Evolutionary conservation across 2,113 vertebrate genomes (phyloP).

Genomic region (Isichthys henryi): DNA sequence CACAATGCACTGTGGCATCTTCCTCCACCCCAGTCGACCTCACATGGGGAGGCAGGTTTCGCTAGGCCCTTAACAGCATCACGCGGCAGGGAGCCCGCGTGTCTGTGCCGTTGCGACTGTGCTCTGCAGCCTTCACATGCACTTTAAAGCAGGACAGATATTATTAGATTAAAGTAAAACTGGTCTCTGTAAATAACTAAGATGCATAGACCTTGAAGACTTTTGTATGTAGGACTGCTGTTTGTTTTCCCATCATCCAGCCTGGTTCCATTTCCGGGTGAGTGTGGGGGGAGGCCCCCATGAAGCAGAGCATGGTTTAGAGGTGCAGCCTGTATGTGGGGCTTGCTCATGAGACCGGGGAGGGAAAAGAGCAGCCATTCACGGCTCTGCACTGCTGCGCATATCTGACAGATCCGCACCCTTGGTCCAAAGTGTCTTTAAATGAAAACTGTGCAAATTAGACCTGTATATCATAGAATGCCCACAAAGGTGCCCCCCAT

Average conservation of each 20-base stretch:
- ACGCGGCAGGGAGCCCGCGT: neutral
- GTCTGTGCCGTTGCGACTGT: neutral
- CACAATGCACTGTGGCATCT: neutral
- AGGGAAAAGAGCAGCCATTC: neutral
- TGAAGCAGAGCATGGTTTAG: neutral
- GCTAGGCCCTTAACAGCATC: neutral
- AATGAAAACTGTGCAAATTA: slow-evolving; percentile 35
- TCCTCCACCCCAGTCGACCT: neutral
- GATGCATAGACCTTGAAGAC: neutral
- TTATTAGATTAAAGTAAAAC: neutral
- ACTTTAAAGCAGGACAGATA: neutral
- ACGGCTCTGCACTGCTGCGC: slow-evolving; percentile 23
- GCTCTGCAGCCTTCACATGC: neutral
- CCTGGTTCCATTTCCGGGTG: neutral
- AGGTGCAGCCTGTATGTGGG: neutral
- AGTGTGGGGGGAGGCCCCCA: neutral
- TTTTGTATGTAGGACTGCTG: neutral
- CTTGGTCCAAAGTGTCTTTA: slow-evolving; percentile 33
- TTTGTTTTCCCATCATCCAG: neutral
- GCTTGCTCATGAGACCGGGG: neutral
- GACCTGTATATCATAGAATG: slow-evolving; percentile 15
- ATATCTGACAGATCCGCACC: slow-evolving; percentile 57
- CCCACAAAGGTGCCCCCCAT: neutral
- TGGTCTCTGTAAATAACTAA: neutral
- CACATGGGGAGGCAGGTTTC: neutral